These are phyloP conservation scores for Ammodytes dubius DNA, from an alignment of 2,113 vertebrate genomes.

Conservation along the genomic window DNA sequence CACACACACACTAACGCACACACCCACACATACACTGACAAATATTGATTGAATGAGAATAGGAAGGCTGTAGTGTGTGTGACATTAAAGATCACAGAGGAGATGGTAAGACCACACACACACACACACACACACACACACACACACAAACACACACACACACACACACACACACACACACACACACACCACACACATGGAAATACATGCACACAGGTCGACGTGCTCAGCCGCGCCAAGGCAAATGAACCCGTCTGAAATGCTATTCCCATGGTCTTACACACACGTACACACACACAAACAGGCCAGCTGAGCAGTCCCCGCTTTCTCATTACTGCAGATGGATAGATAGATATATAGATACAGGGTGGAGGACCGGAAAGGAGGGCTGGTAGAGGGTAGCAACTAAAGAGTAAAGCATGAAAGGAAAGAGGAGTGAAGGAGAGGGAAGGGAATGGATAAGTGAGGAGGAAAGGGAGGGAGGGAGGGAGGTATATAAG, in stretches of 20 bases:
- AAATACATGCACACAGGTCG: conserved; percentile 37
- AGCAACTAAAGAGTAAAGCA: conserved; percentile 13
- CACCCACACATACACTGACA: conserved; percentile 14
- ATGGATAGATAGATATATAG: conserved; percentile 54
- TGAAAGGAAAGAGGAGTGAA: neutral
- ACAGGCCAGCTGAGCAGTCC: conserved; percentile 57
- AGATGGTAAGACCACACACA: conserved; percentile 26
- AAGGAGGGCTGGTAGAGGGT: neutral
- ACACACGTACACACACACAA: conserved; percentile 19
- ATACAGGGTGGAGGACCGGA: conserved; percentile 5
- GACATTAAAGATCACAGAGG: conserved; percentile 65
- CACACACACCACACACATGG: conserved; percentile 42
- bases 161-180: conserved; percentile 40
- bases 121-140: conserved; percentile 5
- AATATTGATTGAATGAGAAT: conserved; percentile 62
- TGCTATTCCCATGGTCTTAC: conserved; percentile 70
- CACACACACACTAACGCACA: neutral
- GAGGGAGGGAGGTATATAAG: conserved; percentile 1
- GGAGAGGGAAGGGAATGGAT: neutral
- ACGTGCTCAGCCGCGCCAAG: conserved; percentile 51
- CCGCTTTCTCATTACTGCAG: conserved; percentile 75
- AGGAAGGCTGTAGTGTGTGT: conserved; percentile 57
- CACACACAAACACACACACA: conserved; percentile 29
- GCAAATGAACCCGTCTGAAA: conserved; percentile 77
- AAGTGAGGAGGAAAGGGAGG: conserved; percentile 19